Evolutionary conservation across 2,113 vertebrate species (phyloP), one percentile per base, ranked within the genome.

Genomic region (Zapus hudsonius): DNA sequence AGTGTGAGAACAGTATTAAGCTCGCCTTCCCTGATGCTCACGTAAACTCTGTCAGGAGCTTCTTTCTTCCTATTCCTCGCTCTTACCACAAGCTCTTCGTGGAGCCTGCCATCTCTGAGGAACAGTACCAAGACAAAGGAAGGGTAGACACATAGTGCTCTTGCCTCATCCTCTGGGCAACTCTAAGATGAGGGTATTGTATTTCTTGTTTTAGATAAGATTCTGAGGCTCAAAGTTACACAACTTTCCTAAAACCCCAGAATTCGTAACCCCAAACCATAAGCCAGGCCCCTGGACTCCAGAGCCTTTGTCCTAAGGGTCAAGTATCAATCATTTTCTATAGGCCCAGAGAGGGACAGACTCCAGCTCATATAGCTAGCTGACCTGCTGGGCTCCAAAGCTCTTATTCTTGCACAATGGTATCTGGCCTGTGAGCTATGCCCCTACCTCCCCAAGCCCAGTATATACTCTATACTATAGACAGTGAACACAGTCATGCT

Each of bases 151-250:
- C 33, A 47, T 0, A 44, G 36, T 19, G 57, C 47, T 84, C 67
- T 63, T 38, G 70, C 42, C 44, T 86, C 59, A 89, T 2, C 38
- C 75, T 79, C 74, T 84, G 59, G 69, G 86, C 85, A 96, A 61
- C 36, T 75, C 85, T 75, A 44, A 0, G 20, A 93, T 13, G 10
- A 67, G 36, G 57, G 29, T 59, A 79, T 10, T 70, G 9, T 40
- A 59, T 75, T 88, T 93, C 42, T 61, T 83, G 72, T 76, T 83
- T 85, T 90, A 82, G 66, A 91, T 42, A 79, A 5, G 81, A 87
- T 15, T 55, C 22, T 47, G 36, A 78, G 70, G 64, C 69, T 83
- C 19, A 89, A 92, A 92, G 47, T 86, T 83, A 84, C 55, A 16
- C 12, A 40, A 90, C 67, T 88, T 57, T 76, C 63, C 73, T 83